Evolutionary conservation across 2,888 invertebrate species (phyloP).

Genomic region (Hartigia nigra): DNA sequence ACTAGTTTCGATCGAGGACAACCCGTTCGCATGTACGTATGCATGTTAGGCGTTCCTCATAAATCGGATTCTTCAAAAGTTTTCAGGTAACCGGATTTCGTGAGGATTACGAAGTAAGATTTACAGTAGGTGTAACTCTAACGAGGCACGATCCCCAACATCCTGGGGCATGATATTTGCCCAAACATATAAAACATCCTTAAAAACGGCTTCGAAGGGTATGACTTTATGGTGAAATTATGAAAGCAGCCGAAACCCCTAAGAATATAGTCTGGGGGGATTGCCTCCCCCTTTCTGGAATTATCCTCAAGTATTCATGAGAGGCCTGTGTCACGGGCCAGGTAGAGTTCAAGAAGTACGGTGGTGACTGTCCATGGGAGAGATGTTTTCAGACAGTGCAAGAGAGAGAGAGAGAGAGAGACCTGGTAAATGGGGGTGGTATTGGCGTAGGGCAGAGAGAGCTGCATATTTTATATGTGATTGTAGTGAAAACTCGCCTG

Average conservation of each 20-base stretch:
- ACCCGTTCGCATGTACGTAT: not conserved
- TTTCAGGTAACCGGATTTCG: not conserved
- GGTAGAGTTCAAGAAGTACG: not conserved
- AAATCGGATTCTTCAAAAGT: not conserved
- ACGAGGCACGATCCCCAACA: not conserved
- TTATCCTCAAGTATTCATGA: not conserved
- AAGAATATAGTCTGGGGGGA: not conserved
- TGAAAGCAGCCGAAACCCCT: not conserved
- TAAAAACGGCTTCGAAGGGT: not conserved
- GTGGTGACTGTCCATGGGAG: not conserved
- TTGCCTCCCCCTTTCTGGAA: not conserved
- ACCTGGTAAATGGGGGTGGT: not conserved
- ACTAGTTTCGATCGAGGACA: not conserved
- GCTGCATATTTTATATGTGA: constrained; percentile 41
- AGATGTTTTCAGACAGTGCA: not conserved
- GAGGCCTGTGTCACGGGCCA: not conserved
- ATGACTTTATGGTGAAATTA: not conserved
- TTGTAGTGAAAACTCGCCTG: constrained; percentile 34
- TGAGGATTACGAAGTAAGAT: not conserved
- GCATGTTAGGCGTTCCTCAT: too few relatives aligned
- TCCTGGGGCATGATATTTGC: not conserved
- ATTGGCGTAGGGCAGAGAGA: constrained; percentile 14
- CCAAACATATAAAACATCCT: not conserved
- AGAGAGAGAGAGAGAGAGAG: not conserved
- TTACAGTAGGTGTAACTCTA: not conserved